phyloP scores from a whole-genome alignment of 2,113 vertebrate species.

The Furnarius figulus region DNA sequence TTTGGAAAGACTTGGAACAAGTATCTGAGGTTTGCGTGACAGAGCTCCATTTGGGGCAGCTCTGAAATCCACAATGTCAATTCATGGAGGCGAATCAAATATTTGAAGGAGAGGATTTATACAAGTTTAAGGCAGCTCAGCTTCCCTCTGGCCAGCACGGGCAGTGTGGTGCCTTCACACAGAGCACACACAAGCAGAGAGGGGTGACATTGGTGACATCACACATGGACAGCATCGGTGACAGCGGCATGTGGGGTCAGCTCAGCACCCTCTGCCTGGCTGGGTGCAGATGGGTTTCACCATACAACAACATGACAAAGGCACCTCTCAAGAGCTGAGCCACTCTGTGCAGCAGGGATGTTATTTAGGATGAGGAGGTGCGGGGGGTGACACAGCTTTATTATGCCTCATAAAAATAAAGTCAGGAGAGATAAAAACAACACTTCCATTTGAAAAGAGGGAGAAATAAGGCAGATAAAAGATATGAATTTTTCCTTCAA shows the following conservation, averaged over 20 bases:
- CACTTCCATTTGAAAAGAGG: constrained; percentile 15
- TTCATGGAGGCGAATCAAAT: background rate
- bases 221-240: accelerated
- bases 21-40: background rate
- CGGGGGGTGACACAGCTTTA: background rate
- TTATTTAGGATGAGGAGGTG: background rate
- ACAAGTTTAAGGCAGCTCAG: background rate
- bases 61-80: background rate
- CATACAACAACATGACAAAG: background rate
- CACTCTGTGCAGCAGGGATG: background rate
- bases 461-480: constrained; percentile 49
- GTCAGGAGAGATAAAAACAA: background rate
- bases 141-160: background rate
- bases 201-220: background rate
- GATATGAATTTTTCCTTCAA: constrained; percentile 60
- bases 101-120: background rate
- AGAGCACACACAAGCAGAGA: background rate
- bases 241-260: background rate
- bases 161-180: background rate
- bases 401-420: background rate
- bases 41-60: background rate
- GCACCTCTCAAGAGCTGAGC: background rate
- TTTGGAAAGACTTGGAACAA: background rate
- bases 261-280: background rate
- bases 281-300: background rate